Evolutionary conservation across 1,140 invertebrate species (phyloP).

Genomic region (Xylocopa sonorina): DNA sequence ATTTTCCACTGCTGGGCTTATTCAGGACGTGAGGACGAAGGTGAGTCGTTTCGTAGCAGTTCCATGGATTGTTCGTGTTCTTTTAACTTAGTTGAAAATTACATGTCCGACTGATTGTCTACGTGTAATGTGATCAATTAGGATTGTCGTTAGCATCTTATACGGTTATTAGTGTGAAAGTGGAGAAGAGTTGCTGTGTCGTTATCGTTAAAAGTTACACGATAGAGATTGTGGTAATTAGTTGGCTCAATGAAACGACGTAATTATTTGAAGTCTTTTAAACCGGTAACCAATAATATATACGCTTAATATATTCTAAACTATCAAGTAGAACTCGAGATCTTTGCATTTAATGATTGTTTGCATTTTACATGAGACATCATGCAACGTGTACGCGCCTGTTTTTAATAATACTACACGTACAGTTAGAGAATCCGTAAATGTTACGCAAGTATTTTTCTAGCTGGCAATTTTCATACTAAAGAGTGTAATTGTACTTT

Average conservation of each 20-base stretch:
- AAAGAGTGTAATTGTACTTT: too few relatives aligned
- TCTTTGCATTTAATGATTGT: background rate
- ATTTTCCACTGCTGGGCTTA: conserved; percentile 74
- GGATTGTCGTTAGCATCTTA: background rate
- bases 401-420: too few relatives aligned
- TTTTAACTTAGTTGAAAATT: conserved; percentile 24
- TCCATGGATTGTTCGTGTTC: conserved; percentile 30
- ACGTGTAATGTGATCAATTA: conserved; percentile 3
- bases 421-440: too few relatives aligned
- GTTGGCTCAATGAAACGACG: conserved; percentile 36
- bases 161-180: conserved; percentile 12
- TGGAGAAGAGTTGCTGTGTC: conserved; percentile 6
- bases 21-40: conserved; percentile 85
- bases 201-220: background rate
- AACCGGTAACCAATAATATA: conserved; percentile 26
- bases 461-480: too few relatives aligned
- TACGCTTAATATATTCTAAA: background rate
- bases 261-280: conserved; percentile 28
- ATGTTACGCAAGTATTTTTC: too few relatives aligned
- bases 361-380: too few relatives aligned
- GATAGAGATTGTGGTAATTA: background rate
- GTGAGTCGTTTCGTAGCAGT: conserved; percentile 76
- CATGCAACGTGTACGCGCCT: too few relatives aligned
- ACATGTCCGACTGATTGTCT: background rate
- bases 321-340: background rate